Base-by-base conservation (phyloP, 1,140 invertebrate genomes). In the Onthophagus taurus region DNA sequence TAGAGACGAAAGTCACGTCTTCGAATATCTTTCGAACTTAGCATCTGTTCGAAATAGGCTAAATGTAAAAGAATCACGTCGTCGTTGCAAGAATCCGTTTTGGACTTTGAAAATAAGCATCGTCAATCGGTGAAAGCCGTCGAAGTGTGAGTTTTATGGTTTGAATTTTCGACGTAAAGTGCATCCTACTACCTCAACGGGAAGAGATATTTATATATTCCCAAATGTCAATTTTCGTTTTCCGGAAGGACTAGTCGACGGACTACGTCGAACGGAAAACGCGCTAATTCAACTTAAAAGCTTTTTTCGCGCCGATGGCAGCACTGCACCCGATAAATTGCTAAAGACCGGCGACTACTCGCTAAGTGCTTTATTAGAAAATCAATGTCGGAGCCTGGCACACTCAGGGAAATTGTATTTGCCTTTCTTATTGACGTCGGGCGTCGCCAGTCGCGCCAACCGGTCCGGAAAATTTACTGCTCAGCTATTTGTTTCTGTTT, bases 381-480 rank as follows among this genome's bases (percentile, higher is more conserved):
- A 41, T 41, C 38, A 41, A 41, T 41, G 38, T 41, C 29, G 11
- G 35, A 37, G 35, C 38, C 17, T 37, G 13, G 30, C 8, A 44
- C 48, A 50, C 44, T 50, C 39, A 16, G 21, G 37, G 19, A 50
- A 50, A 50, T 50, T 50, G 48, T 50, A 50, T 50, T 50, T 50
- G 48, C 48, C 48, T 50, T 50, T 46, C 48, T 47, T 50, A 50
- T 49, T 45, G 42, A 24, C 29, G 13, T 33, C 36, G 18, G 13
- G 31, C 16, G 35, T 21, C 35, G 35, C 12, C 17, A 17, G 12
- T 18, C 33, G 33, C 14, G 20, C 13, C 18, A 21, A 18, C 5
- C 19, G n/a, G n/a, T n/a, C n/a, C n/a, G n/a, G n/a, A n/a, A n/a
- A n/a, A n/a, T n/a, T n/a, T n/a, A n/a, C n/a, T n/a, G n/a, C n/a